Conservation (phyloP, 2,888 invertebrate genomes). For the Monopis laevigella region DNA sequence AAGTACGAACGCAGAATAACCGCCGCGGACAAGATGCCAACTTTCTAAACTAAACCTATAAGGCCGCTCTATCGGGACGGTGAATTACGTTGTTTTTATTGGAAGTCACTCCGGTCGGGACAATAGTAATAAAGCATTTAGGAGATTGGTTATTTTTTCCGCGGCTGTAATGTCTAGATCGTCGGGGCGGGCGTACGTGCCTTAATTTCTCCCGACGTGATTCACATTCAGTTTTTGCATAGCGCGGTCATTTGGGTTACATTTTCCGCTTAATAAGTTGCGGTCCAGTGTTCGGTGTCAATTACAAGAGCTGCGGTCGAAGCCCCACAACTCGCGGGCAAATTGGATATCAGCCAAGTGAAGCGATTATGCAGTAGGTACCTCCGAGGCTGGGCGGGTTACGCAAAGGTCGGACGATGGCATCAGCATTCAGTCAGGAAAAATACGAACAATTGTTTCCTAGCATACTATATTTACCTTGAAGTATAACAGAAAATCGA, state of each 20-base stretch:
- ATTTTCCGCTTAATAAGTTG: conserved; percentile 44
- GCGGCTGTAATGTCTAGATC: conserved; percentile 20
- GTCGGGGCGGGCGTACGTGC: conserved; percentile 24
- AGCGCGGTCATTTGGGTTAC: conserved; percentile 32
- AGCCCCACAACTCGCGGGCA: conserved; percentile 47
- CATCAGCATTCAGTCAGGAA: too few species aligned
- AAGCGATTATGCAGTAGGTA: conserved; percentile 37
- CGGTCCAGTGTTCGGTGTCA: conserved; percentile 52
- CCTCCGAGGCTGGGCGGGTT: conserved; percentile 40
- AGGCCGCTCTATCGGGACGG: conserved; percentile 42
- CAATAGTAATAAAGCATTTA: conserved; percentile 49
- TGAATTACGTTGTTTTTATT: conserved; percentile 59
- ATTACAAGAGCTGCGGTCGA: conserved; percentile 54
- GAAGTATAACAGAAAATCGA: too few species aligned
- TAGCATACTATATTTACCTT: too few species aligned
- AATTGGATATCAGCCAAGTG: conserved; percentile 57
- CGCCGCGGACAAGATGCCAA: conserved; percentile 61
- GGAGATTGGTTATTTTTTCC: conserved; percentile 37
- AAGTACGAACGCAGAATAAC: conserved; percentile 54
- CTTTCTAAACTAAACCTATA: conserved; percentile 64
- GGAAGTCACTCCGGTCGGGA: conserved; percentile 34
- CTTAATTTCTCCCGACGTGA: conserved; percentile 27
- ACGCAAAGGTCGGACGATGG: conserved; percentile 36
- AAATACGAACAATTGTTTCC: too few species aligned
- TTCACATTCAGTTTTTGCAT: conserved; percentile 34